Percentiles rank a stretch among this genome's conserved stretches.
These are phyloP conservation scores for Eupsittula cactorum DNA, from an alignment of 2,113 vertebrate species.

Conservation along the genomic window DNA sequence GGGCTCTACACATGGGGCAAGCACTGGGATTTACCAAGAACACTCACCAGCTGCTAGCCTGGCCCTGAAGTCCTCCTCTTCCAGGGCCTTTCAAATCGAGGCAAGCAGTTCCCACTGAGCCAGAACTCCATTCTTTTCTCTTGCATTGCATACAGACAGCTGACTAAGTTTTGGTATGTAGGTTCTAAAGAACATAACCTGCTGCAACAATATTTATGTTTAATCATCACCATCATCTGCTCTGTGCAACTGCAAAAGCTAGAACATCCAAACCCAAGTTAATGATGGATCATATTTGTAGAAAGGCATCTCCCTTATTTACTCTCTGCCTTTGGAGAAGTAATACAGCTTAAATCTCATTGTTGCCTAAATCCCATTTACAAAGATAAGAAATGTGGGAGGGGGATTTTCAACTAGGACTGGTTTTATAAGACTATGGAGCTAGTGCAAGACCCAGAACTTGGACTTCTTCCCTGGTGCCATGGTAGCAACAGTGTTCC, in stretches of 20 bases:
- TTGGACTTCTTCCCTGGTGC: not conserved
- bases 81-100: not conserved
- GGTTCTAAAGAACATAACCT: not conserved
- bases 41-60: not conserved
- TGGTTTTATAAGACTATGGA: not conserved
- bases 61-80: not conserved
- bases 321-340: not conserved
- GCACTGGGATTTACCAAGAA: not conserved
- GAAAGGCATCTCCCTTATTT: not conserved
- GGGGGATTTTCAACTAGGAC: not conserved
- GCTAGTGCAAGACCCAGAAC: not conserved
- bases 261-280: not conserved
- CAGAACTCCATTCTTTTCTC: not conserved
- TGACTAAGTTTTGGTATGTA: not conserved
- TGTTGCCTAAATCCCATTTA: not conserved
- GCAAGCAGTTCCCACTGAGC: not conserved
- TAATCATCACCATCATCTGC: not conserved
- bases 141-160: not conserved
- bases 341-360: not conserved
- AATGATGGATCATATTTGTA: not conserved
- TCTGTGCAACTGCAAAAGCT: not conserved
- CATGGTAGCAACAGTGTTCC: not conserved
- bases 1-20: not conserved
- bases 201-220: not conserved
- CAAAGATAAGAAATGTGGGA: not conserved